Conservation (phyloP, 2,888 invertebrate genomes). For the Eupithecia inturbata region DNA sequence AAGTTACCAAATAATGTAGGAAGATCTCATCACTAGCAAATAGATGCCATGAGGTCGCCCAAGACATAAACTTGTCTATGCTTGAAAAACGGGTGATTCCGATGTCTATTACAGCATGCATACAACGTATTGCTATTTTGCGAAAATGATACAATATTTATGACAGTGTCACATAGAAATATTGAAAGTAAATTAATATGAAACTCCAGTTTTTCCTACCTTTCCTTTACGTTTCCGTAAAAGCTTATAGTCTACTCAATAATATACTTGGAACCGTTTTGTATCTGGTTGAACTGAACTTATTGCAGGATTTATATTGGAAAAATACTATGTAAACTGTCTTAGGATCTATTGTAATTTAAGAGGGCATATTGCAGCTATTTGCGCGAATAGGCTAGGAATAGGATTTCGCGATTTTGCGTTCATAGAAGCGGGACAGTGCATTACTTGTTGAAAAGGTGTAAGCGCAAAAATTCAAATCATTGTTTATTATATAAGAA, state of each 20-base stretch:
- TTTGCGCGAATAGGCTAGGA: no score
- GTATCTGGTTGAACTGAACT: background rate
- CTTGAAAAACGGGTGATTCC: background rate
- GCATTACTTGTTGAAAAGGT: no score
- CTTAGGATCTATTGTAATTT: background rate
- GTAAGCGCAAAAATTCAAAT: no score
- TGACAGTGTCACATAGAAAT: background rate
- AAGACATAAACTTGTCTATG: background rate
- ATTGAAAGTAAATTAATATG: background rate
- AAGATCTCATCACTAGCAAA: background rate
- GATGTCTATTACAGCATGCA: background rate
- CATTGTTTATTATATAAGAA: no score
- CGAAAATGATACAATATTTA: background rate
- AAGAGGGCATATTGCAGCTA: no score
- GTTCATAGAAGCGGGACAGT: no score
- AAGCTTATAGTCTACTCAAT: background rate
- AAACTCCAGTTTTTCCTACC: background rate
- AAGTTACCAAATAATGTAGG: background rate
- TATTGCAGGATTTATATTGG: background rate
- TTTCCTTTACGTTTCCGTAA: background rate
- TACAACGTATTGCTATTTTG: background rate
- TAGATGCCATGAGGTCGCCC: background rate
- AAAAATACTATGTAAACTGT: background rate
- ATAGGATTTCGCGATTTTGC: no score
- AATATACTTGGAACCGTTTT: background rate